Conservation (phyloP, 2,888 invertebrate genomes). For the Macrosoma leucophasiata region DNA sequence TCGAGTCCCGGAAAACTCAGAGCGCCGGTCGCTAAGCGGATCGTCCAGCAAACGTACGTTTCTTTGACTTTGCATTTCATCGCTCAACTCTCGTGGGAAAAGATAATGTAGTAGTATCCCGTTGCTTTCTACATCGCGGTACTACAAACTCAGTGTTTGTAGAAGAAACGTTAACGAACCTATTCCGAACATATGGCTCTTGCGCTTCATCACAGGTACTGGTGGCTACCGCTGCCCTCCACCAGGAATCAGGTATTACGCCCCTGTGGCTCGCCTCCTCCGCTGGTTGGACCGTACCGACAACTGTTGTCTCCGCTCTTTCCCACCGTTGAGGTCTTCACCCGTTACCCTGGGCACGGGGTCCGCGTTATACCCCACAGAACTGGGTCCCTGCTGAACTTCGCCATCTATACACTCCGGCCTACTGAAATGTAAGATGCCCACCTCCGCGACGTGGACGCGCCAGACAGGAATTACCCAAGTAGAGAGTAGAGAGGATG, state of each 20-base stretch:
- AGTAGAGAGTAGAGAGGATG: neutral
- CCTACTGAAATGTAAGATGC: slow-evolving; percentile 6
- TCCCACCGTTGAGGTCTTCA: slow-evolving; percentile 23
- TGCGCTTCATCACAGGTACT: too few relatives aligned
- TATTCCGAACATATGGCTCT: too few relatives aligned
- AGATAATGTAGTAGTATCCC: slow-evolving; percentile 6
- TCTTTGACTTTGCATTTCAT: too few relatives aligned
- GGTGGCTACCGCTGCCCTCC: too few relatives aligned
- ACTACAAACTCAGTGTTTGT: slow-evolving; percentile 4
- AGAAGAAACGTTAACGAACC: too few relatives aligned
- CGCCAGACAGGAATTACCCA: neutral
- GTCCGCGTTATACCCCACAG: slow-evolving; percentile 9
- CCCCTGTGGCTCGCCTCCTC: slow-evolving; percentile 13
- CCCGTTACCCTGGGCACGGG: slow-evolving; percentile 26
- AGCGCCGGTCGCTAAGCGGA: too few relatives aligned
- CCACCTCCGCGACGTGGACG: slow-evolving; percentile 1
- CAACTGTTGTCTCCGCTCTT: slow-evolving; percentile 10
- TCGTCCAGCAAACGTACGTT: too few relatives aligned
- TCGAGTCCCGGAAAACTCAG: too few relatives aligned
- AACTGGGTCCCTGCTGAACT: slow-evolving; percentile 17
- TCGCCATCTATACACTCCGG: slow-evolving; percentile 15
- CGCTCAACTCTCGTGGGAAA: too few relatives aligned
- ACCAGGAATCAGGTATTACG: slow-evolving; percentile 10
- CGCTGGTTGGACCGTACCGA: slow-evolving; percentile 9
- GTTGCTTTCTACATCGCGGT: slow-evolving; percentile 8